Conservation (phyloP, 2,888 invertebrate species). For the Enchytraeus crypticus region DNA sequence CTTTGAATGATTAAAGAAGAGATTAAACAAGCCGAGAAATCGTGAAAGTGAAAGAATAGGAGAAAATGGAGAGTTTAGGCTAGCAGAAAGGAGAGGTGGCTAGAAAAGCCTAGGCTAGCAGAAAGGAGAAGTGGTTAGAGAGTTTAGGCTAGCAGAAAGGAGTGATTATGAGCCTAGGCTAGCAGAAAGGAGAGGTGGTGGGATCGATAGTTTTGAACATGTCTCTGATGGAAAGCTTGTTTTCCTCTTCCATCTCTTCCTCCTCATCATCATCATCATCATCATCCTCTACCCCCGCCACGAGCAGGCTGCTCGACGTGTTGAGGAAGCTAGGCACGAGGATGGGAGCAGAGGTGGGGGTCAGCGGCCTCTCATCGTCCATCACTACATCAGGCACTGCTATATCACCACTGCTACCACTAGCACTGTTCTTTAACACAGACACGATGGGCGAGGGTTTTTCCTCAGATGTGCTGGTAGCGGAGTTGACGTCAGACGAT, state of each 20-base stretch:
- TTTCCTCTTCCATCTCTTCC: not conserved
- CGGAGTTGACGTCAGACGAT: not conserved
- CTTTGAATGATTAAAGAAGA: too few relatives aligned
- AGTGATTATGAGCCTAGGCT: too few relatives aligned
- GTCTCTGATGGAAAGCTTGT: conserved; percentile 35
- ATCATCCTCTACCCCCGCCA: not conserved
- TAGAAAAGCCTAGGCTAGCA: too few relatives aligned
- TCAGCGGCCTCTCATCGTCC: not conserved
- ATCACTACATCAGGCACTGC: not conserved
- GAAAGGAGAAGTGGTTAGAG: too few relatives aligned
- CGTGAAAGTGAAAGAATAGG: too few relatives aligned
- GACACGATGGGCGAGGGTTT: not conserved
- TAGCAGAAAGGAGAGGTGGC: too few relatives aligned
- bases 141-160: too few relatives aligned
- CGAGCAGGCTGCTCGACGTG: not conserved
- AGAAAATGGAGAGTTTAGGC: too few relatives aligned
- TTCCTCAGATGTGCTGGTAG: not conserved
- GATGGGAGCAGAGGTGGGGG: not conserved
- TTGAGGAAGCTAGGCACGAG: not conserved
- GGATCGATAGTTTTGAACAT: conserved; percentile 49
- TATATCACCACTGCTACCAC: too few relatives aligned
- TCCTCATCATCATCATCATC: not conserved
- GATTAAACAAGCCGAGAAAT: too few relatives aligned
- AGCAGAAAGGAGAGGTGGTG: conserved; percentile 50
- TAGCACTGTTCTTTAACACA: too few relatives aligned